These are phyloP conservation scores for Notolepis coatsorum DNA, from an alignment of 2,797 vertebrate species.

Conservation along the genomic window DNA sequence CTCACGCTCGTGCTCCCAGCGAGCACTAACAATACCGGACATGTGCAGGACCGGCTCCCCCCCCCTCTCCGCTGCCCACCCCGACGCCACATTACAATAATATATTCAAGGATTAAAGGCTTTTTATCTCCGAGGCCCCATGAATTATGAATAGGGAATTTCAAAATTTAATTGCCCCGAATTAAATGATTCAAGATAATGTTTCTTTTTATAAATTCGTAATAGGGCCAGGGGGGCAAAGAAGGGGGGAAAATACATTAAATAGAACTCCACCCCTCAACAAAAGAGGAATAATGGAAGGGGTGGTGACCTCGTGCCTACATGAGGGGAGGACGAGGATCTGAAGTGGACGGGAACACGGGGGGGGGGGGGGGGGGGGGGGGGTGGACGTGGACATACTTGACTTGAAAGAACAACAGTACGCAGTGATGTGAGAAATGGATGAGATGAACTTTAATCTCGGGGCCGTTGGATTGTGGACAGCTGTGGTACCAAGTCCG, in stretches of 20 bases:
- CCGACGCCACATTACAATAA: conserved; percentile 83
- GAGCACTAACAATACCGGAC: conserved; percentile 81
- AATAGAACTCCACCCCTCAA: conserved; percentile 51
- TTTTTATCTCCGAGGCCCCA: conserved; percentile 82
- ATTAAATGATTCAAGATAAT: conserved; percentile 93
- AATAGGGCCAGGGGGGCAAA: conserved; percentile 73
- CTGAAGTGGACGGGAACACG: conserved; percentile 11
- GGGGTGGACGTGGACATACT: too few relatives aligned
- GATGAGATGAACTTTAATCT: conserved; percentile 67
- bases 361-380: not conserved
- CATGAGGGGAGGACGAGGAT: not conserved
- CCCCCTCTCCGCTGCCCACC: conserved; percentile 72
- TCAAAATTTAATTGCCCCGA: conserved; percentile 86
- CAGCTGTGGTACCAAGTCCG: conserved; percentile 25
- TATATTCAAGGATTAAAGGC: conserved; percentile 87
- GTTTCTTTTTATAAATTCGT: conserved; percentile 88
- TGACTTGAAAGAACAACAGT: conserved; percentile 50
- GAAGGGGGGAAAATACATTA: conserved; percentile 51
- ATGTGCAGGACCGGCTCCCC: conserved; percentile 69
- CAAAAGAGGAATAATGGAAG: conserved; percentile 34
- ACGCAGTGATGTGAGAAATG: conserved; percentile 53
- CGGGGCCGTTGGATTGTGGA: conserved; percentile 27
- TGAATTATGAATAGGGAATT: conserved; percentile 86
- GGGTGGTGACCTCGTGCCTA: conserved; percentile 34
- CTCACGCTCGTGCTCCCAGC: conserved; percentile 55